Evolutionary conservation across 1,140 invertebrate species (phyloP).

Genomic region (Phortica variegata): DNA sequence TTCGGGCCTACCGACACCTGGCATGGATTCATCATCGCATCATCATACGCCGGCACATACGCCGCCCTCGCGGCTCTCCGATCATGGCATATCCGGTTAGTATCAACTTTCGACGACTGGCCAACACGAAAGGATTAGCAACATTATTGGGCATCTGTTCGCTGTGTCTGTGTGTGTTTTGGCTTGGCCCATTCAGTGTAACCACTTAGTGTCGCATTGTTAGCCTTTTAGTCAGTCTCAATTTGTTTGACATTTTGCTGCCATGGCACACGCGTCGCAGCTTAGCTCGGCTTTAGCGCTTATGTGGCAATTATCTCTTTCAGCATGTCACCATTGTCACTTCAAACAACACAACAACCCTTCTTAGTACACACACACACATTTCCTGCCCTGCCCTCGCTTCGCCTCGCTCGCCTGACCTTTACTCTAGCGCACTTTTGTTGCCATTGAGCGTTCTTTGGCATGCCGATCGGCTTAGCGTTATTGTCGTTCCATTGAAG

Average conservation of each 20-base stretch:
- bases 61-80: conserved; percentile 59
- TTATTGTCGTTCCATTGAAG: no score
- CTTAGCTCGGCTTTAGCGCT: conserved; percentile 16
- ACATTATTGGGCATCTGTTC: no score
- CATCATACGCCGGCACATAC: conserved; percentile 65
- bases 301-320: conserved; percentile 15
- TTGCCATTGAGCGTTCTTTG: conserved; percentile 9
- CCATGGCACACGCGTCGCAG: conserved; percentile 10
- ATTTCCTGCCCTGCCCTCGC: neutral
- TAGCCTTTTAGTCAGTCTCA: neutral
- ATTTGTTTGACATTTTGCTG: neutral
- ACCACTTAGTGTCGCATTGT: conserved; percentile 1
- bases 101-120: conserved; percentile 7
- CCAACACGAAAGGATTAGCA: no score
- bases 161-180: no score
- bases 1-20: conserved; percentile 60
- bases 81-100: conserved; percentile 56
- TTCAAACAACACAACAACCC: no score
- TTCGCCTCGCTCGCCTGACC: conserved; percentile 5
- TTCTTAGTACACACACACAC: no score
- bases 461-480: conserved; percentile 23
- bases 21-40: conserved; percentile 57
- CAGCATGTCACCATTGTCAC: no score
- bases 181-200: neutral
- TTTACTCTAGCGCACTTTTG: neutral